phyloP scores from a whole-genome alignment of 2,888 invertebrate species.

The Coecobrya sp. region DNA sequence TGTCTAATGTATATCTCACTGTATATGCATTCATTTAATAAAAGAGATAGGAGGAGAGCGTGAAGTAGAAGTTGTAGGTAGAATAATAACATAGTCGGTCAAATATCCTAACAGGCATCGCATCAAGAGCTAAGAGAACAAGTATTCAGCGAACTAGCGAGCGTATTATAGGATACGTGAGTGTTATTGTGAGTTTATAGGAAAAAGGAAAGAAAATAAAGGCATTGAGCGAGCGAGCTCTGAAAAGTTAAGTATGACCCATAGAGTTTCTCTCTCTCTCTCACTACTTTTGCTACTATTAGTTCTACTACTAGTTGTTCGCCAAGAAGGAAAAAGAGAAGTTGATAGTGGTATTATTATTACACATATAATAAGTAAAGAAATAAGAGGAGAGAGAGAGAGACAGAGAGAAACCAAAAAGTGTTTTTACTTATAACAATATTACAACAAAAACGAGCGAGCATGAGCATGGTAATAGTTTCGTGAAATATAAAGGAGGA shows the following conservation, averaged over 20 bases:
- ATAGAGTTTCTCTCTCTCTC: slow-evolving; percentile 57
- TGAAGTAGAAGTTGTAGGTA: slow-evolving; percentile 77
- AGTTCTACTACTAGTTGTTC: slow-evolving; percentile 41
- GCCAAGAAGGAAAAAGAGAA: slow-evolving; percentile 37
- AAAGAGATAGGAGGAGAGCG: slow-evolving; percentile 74
- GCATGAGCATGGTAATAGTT: slow-evolving; percentile 77
- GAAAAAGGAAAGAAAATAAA: slow-evolving; percentile 43
- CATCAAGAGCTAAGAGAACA: slow-evolving; percentile 71
- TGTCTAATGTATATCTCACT: slow-evolving; percentile 20
- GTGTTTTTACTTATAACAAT: slow-evolving; percentile 77
- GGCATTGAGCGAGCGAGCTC: slow-evolving; percentile 67
- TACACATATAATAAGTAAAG: slow-evolving; percentile 76
- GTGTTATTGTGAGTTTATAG: slow-evolving; percentile 40
- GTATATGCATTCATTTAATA: slow-evolving; percentile 63
- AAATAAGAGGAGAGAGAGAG: slow-evolving; percentile 68
- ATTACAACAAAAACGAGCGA: slow-evolving; percentile 73
- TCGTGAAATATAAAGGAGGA: slow-evolving; percentile 51
- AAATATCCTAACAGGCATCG: slow-evolving; percentile 78
- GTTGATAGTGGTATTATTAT: slow-evolving; percentile 75
- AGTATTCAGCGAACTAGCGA: slow-evolving; percentile 37
- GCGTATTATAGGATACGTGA: slow-evolving; percentile 48
- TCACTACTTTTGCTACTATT: slow-evolving; percentile 57
- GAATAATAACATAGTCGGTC: slow-evolving; percentile 75
- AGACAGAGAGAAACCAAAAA: slow-evolving; percentile 62
- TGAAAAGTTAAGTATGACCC: slow-evolving; percentile 81